Conservation (phyloP, 2,113 vertebrate genomes). For the Megaceryle torquata region DNA sequence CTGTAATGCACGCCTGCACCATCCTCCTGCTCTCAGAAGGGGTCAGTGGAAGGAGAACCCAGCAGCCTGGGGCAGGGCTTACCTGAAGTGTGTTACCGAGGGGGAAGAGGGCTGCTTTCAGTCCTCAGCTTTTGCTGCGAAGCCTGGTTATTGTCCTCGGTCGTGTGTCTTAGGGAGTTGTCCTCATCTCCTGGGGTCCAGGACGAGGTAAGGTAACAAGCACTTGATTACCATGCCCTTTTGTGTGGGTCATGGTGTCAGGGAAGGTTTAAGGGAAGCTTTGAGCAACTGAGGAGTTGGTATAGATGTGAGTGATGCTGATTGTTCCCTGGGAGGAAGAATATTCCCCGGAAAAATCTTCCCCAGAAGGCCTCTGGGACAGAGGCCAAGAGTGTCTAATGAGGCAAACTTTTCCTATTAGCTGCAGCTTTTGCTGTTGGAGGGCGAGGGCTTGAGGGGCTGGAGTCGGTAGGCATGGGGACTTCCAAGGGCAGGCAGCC, state of each 20-base stretch:
- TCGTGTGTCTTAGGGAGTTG: neutral
- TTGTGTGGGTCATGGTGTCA: neutral
- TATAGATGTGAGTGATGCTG: neutral
- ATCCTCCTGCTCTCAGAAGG: neutral
- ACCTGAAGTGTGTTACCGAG: rapidly evolving
- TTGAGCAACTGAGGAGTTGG: neutral
- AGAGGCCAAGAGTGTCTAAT: neutral
- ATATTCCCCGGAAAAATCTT: neutral
- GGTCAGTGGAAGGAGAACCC: neutral
- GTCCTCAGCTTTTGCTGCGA: neutral
- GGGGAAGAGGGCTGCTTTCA: neutral
- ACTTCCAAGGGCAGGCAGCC: neutral
- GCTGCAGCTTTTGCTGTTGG: neutral
- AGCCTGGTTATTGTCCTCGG: neutral
- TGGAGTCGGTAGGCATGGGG: neutral
- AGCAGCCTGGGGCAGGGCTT: neutral
- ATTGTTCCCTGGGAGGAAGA: neutral
- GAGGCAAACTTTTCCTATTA: conserved; percentile 14
- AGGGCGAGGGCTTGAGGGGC: neutral
- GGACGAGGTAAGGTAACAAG: neutral
- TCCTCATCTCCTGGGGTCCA: neutral
- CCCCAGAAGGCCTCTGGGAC: conserved; percentile 13
- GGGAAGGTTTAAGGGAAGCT: neutral
- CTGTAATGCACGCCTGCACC: neutral
- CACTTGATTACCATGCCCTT: neutral